These are phyloP conservation scores for Heterodera schachtii DNA, from an alignment of 1,140 invertebrate genomes.

Conservation along the genomic window DNA sequence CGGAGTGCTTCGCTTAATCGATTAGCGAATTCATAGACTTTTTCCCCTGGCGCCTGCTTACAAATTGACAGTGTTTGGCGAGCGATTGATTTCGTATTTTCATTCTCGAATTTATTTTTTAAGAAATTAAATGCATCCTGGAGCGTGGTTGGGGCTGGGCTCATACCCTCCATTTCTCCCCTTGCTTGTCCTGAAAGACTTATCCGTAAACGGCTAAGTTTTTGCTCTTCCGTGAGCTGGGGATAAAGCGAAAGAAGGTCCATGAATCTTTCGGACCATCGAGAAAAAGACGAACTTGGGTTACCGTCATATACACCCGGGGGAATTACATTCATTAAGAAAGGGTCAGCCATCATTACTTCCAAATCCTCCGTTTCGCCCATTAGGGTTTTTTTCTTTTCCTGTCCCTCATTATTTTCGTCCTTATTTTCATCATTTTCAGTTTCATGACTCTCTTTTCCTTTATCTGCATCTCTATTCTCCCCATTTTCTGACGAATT, in stretches of 20 bases:
- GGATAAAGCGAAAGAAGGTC: background rate
- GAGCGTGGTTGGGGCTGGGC: background rate
- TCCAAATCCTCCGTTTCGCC: background rate
- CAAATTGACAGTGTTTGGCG: constrained; percentile 1
- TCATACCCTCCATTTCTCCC: background rate
- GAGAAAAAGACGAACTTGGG: background rate
- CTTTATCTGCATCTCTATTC: too few relatives aligned
- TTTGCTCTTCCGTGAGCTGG: background rate
- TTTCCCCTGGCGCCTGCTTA: background rate
- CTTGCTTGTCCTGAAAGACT: background rate
- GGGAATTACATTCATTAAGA: background rate
- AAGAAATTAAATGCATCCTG: background rate
- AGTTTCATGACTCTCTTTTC: background rate
- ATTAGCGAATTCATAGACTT: background rate
- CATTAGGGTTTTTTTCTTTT: too few relatives aligned
- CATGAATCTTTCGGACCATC: background rate
- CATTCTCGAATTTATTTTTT: constrained; percentile 5
- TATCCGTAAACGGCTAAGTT: constrained; percentile 5
- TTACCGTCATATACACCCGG: background rate
- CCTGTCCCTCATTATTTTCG: background rate
- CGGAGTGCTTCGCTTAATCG: background rate
- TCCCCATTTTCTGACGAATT: too few relatives aligned
- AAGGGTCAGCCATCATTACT: background rate
- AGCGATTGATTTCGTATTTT: background rate
- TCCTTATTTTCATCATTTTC: background rate